Percentiles rank a stretch among this genome's conserved stretches.
These are phyloP conservation scores for Stegodyphus mimosarum DNA, from an alignment of 1,140 invertebrate species.

Conservation along the genomic window DNA sequence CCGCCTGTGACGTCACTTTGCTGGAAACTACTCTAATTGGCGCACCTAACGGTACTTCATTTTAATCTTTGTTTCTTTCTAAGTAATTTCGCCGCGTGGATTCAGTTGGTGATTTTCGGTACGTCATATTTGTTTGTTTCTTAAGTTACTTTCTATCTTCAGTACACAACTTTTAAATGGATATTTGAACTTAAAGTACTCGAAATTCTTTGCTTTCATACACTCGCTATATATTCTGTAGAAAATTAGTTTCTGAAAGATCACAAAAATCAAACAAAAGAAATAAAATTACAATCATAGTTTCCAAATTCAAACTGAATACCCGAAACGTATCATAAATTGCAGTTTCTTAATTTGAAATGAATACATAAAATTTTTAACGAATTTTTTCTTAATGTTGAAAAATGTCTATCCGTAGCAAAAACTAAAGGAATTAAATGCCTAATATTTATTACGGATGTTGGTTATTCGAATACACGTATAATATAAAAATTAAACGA, in stretches of 20 bases:
- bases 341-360: too few relatives aligned
- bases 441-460: too few relatives aligned
- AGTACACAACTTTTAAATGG: not conserved
- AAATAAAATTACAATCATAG: too few relatives aligned
- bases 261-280: not conserved
- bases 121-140: not conserved
- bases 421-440: too few relatives aligned
- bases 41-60: conserved; percentile 12
- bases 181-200: not conserved
- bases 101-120: not conserved
- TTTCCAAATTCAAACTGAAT: too few relatives aligned
- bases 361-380: too few relatives aligned
- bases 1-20: conserved; percentile 32
- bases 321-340: too few relatives aligned
- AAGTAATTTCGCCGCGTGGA: not conserved
- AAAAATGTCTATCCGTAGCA: too few relatives aligned
- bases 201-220: not conserved
- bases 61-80: conserved; percentile 21
- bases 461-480: too few relatives aligned
- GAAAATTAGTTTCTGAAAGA: not conserved
- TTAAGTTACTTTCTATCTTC: not conserved
- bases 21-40: conserved; percentile 44
- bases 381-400: too few relatives aligned
- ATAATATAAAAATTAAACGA: too few relatives aligned
- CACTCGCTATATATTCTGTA: not conserved